These are phyloP conservation scores for Spea hammondii DNA, from an alignment of 2,797 vertebrate genomes.

Conservation along the genomic window DNA sequence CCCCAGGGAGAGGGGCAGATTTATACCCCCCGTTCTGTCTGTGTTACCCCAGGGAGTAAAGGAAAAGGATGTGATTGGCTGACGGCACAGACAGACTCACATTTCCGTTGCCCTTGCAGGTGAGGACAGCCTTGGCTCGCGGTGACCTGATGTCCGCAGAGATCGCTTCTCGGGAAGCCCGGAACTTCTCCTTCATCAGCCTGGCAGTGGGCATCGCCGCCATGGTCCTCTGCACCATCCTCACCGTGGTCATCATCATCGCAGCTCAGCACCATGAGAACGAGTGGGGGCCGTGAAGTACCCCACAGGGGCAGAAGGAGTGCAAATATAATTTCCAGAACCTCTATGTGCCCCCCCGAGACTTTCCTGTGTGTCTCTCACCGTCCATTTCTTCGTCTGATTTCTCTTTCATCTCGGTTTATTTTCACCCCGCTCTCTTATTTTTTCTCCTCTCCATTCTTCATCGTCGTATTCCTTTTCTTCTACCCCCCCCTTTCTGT, in stretches of 20 bases:
- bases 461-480: not conserved
- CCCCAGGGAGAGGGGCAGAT: too few species aligned
- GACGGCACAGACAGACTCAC: not conserved
- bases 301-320: constrained; percentile 23
- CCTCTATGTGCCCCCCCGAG: constrained; percentile 24
- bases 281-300: constrained; percentile 80
- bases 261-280: constrained; percentile 92
- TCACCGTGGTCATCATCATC: constrained; percentile 93
- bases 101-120: constrained; percentile 63
- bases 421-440: constrained; percentile 8
- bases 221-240: constrained; percentile 93
- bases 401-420: constrained; percentile 11
- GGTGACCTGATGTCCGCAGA: constrained; percentile 93
- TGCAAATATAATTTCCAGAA: constrained; percentile 16
- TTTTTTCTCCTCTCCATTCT: constrained; percentile 6
- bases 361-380: constrained; percentile 9
- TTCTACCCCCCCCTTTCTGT: not conserved
- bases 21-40: not conserved
- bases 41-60: not conserved
- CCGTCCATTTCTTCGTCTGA: not conserved
- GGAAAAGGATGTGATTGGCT: too few species aligned
- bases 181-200: constrained; percentile 97
- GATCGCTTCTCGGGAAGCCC: constrained; percentile 89
- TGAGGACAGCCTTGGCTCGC: constrained; percentile 85
- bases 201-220: constrained; percentile 91